Base-by-base conservation (phyloP, 2,888 invertebrate genomes). In the Xestia xanthographa region DNA sequence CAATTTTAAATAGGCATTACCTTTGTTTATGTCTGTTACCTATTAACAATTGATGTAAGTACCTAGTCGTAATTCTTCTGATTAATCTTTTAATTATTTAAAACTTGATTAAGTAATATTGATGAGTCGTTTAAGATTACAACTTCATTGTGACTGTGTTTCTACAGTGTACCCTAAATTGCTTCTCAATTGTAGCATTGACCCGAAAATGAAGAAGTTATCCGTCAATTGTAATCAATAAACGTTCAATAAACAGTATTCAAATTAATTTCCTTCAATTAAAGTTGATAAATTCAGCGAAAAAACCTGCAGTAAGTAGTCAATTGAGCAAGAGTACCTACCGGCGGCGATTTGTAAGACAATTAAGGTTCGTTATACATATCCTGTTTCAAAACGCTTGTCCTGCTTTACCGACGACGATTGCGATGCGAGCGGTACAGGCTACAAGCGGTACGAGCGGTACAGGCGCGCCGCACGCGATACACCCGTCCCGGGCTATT, bases 351-450 rank as follows among this genome's bases (percentile, higher is more conserved):
- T 79, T 86, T 78, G 80, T 86, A 68, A 83, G 79, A 80, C 79
- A 85, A 86, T 85, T 83, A 87, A 83, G 66, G 73, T 79, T 87
- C 72, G 70, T 86, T 85, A 79, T 79, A 75, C 78, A 86, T 83
- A 86, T 87, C 87, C 87, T 87, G 87, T 87, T 87, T 77, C 79
- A 68, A 66, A 77, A 86, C 56, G 34, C 53, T 41, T 72, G 80
- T 83, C 85, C 86, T 83, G 86, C 34, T 77, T 77, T 72, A 34
- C 60, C 69, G 65, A 20, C 69, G 65, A 20, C 70, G 62, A 41
- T 58, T 72, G 50, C 74, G 72, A 58, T 70, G 78, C 72, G 72
- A 87, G 48, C 48, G 48, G 48, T 20, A 8, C 48, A 12, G 43
- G 43, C 43, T 79, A 75, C 71, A 83, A 65, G 66, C 70, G 74